Percentiles rank a stretch among this genome's conserved stretches.
Conservation (phyloP, 1,140 invertebrate species). For the Drosophila ercepeae region DNA sequence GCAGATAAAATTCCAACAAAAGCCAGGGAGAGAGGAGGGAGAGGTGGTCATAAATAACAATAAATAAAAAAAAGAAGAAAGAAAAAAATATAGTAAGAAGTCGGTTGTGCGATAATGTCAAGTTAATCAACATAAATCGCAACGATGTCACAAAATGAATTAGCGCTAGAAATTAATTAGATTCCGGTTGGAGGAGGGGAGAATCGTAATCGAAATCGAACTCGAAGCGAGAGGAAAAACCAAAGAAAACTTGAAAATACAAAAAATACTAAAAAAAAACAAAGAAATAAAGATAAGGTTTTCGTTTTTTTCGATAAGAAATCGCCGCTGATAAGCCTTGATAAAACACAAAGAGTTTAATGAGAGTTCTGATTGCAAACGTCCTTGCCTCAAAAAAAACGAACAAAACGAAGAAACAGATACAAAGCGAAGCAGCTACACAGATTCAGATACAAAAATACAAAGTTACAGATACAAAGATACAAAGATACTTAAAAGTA, state of each 20-base stretch:
- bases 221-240: background rate
- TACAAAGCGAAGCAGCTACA: slow-evolving; percentile 2
- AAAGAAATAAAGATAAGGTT: slow-evolving; percentile 53
- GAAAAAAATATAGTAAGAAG: slow-evolving; percentile 20
- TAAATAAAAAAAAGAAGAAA: slow-evolving; percentile 48
- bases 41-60: slow-evolving; percentile 63
- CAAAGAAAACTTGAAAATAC: background rate
- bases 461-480: slow-evolving; percentile 4
- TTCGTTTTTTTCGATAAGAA: slow-evolving; percentile 52
- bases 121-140: slow-evolving; percentile 76
- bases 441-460: background rate
- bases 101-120: slow-evolving; percentile 57
- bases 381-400: slow-evolving; percentile 44
- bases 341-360: slow-evolving; percentile 52
- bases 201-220: slow-evolving; percentile 3
- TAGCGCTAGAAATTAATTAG: slow-evolving; percentile 76
- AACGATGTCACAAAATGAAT: slow-evolving; percentile 73
- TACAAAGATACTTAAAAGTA: slow-evolving; percentile 7
- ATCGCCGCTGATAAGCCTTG: slow-evolving; percentile 64
- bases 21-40: background rate
- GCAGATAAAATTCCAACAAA: slow-evolving; percentile 63
- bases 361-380: slow-evolving; percentile 68
- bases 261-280: background rate
- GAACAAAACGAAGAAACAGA: background rate
- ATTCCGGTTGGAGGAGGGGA: slow-evolving; percentile 48